Percentiles rank a stretch among this genome's conserved stretches.
These are phyloP conservation scores for Anastrepha obliqua DNA, from an alignment of 1,140 invertebrate genomes.

Conservation along the genomic window DNA sequence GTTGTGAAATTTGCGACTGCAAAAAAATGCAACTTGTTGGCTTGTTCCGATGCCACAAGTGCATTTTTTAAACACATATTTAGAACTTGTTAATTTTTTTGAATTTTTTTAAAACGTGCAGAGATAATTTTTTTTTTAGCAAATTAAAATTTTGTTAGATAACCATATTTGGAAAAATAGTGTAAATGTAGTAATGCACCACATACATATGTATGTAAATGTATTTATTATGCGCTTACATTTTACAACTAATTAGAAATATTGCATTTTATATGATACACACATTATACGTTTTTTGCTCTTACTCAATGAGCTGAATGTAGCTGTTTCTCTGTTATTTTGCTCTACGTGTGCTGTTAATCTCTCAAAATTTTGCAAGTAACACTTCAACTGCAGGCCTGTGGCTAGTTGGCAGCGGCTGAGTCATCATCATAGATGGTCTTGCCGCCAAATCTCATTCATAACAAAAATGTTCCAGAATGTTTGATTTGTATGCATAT, in stretches of 20 bases:
- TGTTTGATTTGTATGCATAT: not conserved
- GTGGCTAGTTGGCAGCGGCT: not conserved
- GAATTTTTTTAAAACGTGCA: not conserved
- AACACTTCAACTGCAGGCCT: not conserved
- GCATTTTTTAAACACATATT: not conserved
- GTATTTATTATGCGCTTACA: no score
- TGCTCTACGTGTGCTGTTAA: not conserved
- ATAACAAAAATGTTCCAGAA: slow-evolving; percentile 42
- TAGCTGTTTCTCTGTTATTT: not conserved
- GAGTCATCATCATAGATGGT: not conserved
- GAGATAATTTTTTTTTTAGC: not conserved
- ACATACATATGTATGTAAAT: no score
- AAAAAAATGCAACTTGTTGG: slow-evolving; percentile 21
- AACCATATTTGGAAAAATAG: no score
- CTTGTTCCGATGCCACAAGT: not conserved
- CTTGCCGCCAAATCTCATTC: slow-evolving; percentile 13
- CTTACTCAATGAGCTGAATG: no score
- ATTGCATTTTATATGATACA: not conserved
- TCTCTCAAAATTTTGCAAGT: slow-evolving; percentile 39
- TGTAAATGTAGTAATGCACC: no score
- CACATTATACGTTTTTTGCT: not conserved
- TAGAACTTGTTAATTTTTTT: no score
- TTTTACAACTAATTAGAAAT: no score
- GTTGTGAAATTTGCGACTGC: slow-evolving; percentile 9
- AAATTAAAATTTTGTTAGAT: no score